Percentiles rank a stretch among this genome's conserved stretches.
Conservation (phyloP, 2,113 vertebrate genomes). For the Callopanchax toddi region DNA sequence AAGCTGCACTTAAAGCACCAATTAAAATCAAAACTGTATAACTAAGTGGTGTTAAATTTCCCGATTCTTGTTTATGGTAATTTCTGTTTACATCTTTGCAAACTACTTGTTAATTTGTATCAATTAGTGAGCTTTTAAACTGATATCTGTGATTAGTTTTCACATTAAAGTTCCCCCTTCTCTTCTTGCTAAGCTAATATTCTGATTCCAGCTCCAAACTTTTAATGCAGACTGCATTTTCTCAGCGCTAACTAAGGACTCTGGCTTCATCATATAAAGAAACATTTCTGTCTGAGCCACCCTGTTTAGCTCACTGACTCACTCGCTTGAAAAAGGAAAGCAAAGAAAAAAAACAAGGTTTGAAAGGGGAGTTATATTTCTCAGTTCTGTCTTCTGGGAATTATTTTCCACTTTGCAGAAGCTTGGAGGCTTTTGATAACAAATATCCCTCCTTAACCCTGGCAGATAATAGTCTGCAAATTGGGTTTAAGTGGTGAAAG, state of each 20-base stretch:
- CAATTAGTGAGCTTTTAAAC: background rate
- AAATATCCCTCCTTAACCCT: constrained; percentile 3
- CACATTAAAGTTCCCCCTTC: background rate
- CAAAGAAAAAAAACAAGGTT: background rate
- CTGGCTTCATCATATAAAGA: background rate
- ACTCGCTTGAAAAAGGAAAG: background rate
- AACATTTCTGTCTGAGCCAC: background rate
- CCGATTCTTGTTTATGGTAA: background rate
- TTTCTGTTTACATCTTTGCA: background rate
- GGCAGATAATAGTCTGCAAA: constrained; percentile 20
- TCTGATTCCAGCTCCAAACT: background rate
- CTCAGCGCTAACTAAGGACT: background rate
- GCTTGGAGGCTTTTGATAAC: background rate
- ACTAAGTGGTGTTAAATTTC: background rate
- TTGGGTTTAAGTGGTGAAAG: constrained; percentile 1
- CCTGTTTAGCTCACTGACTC: background rate
- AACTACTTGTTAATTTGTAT: background rate
- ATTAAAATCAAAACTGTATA: constrained; percentile 32
- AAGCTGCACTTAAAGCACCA: constrained; percentile 35
- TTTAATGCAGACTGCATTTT: background rate
- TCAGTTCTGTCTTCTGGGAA: constrained; percentile 12
- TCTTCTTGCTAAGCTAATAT: background rate
- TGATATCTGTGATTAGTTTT: background rate
- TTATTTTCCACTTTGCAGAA: constrained; percentile 5
- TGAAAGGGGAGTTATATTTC: constrained; percentile 5